Base-by-base conservation (phyloP, 2,888 invertebrate species). In the Scaptomyza parva region DNA sequence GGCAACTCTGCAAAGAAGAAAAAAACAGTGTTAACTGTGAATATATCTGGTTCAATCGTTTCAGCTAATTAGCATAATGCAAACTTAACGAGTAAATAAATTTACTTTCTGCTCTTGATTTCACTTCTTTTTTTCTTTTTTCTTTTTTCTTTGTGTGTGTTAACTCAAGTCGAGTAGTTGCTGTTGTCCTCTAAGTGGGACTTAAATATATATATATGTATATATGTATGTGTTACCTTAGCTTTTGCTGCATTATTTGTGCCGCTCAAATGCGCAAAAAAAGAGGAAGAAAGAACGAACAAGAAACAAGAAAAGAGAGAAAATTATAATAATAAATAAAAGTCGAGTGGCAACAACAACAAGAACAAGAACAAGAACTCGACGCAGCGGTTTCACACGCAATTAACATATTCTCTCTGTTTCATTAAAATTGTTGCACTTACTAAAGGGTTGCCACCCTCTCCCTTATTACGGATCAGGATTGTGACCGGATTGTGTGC, bases 331-430 rank as follows among this genome's bases (percentile, higher is more conserved):
- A 81, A 81, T 84, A 81, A 76, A 86, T 80, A 84, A 83, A 69
- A 70, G 65, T 26, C 53, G 67, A 69, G 74, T 74, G 78, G 82
- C 75, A 35, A 14, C 14, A 35, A 35, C 35, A 35, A 14, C 35
- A 33, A 14, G 12, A 30, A 14, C 24, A 79, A n/a, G n/a, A n/a
- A n/a, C n/a, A n/a, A n/a, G n/a, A n/a, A 80, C 85, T 77, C 80
- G 68, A 70, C 67, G 70, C 86, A 68, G 84, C 72, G 88, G 82
- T 87, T 83, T 87, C 86, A 78, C 82, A 87, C 82, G 76, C 86
- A 88, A 88, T 83, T 83, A 83, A 86, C 88, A 87, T 78, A 82
- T 83, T 86, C 88, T 70, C 87, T 77, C 78, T 75, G 71, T 80
- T 84, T 74, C 82, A 87, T 85, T 87, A 75, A 84, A 87, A 84